Conservation (phyloP, 23 tunicate species). For the Styela clava region DNA sequence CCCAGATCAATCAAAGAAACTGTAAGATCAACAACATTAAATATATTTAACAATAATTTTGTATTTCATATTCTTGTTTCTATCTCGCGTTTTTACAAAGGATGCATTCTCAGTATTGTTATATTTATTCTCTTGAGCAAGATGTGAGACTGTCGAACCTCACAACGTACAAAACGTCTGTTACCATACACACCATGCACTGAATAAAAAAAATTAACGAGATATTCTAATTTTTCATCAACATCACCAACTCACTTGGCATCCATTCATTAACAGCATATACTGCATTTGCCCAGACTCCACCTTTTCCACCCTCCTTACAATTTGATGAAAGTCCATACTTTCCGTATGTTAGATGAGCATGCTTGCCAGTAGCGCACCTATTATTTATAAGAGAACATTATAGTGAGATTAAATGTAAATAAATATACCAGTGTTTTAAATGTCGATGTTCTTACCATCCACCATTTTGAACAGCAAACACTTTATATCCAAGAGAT, state of each 20-base stretch:
- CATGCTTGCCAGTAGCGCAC: slow-evolving; percentile 13
- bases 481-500: not conserved
- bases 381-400: not conserved
- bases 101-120: not conserved
- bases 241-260: slow-evolving; percentile 2
- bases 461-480: not conserved
- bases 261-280: not conserved
- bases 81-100: not conserved
- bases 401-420: not conserved
- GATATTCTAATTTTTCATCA: too few species aligned
- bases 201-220: too few species aligned
- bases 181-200: too few species aligned
- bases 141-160: too few species aligned
- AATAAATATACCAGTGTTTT: too few species aligned
- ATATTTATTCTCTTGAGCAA: too few species aligned
- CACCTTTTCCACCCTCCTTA: slow-evolving; percentile 6
- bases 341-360: slow-evolving; percentile 1
- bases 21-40: not conserved
- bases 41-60: not conserved
- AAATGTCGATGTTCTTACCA: too few species aligned
- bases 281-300: slow-evolving; percentile 18
- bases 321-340: slow-evolving; percentile 14
- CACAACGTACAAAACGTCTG: too few species aligned
- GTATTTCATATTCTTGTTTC: not conserved
- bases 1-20: too few species aligned